Evolutionary conservation across 2,113 vertebrate genomes (phyloP).

Genomic region (Prunella fulvescens): DNA sequence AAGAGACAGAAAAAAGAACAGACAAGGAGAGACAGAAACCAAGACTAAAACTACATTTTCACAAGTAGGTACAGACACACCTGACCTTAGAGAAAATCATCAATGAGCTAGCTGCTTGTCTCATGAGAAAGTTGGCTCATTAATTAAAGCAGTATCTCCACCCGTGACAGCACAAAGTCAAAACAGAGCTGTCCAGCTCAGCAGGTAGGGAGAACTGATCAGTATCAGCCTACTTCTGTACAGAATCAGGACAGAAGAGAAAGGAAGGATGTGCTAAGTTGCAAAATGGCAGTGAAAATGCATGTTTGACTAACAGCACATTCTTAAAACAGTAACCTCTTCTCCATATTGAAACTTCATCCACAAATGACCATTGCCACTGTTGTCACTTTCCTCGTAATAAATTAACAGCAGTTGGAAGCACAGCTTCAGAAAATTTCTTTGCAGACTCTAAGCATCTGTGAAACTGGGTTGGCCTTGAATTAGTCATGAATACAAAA

Average conservation of each 20-base stretch:
- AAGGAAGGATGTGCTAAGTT: neutral
- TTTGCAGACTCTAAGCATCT: neutral
- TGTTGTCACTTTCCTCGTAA: neutral
- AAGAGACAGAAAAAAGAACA: neutral
- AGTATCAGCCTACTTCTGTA: neutral
- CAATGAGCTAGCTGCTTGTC: neutral
- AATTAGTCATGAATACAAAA: neutral
- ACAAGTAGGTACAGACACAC: neutral
- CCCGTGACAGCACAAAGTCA: accelerated
- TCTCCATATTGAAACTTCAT: neutral
- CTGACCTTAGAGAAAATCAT: neutral
- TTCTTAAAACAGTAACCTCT: neutral
- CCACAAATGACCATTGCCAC: neutral
- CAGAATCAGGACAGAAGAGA: neutral
- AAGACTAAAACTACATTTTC: neutral
- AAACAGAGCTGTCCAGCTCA: neutral
- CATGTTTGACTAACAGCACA: neutral
- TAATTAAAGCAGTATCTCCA: neutral
- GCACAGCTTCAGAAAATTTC: neutral
- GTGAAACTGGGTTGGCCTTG: neutral
- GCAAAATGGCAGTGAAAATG: neutral
- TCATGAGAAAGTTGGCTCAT: neutral
- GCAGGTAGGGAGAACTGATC: neutral
- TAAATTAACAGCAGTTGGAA: neutral
- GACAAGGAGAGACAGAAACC: neutral